Conservation (phyloP, 2,113 vertebrate species). For the Sinocyclocheilus rhinocerous region DNA sequence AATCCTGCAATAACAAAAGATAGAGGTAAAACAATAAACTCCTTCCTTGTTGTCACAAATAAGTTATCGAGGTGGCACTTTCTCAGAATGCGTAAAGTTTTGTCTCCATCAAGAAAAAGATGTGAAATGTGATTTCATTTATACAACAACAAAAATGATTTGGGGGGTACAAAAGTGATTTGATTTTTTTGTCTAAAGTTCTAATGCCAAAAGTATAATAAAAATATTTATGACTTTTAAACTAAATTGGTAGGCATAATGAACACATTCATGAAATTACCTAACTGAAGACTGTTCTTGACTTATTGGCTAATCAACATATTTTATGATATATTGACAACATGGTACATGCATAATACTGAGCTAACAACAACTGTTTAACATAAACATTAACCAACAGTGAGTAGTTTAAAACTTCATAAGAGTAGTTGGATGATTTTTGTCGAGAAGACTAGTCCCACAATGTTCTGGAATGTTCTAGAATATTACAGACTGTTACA, state of each 20-base stretch:
- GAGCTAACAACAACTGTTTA: background rate
- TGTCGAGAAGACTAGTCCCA: background rate
- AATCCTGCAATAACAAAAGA: background rate
- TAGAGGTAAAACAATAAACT: background rate
- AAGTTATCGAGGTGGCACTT: background rate
- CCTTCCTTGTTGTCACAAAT: background rate
- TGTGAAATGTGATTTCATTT: background rate
- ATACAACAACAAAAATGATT: background rate
- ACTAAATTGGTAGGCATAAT: background rate
- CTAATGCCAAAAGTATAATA: background rate
- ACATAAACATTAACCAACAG: background rate
- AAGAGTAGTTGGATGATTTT: background rate
- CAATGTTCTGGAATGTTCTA: background rate
- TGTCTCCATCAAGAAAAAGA: background rate
- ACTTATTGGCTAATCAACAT: background rate
- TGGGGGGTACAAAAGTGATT: background rate
- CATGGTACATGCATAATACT: background rate
- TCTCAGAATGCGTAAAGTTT: background rate
- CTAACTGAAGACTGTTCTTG: background rate
- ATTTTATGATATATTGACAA: background rate
- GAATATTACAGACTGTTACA: too few species aligned
- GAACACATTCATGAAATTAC: background rate
- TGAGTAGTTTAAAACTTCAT: too few species aligned
- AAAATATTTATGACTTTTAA: background rate
- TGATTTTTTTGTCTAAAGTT: background rate